Evolutionary conservation across 2,888 invertebrate species (phyloP), one percentile per base, ranked within the genome.

Genomic region (Plagodis dolabraria): DNA sequence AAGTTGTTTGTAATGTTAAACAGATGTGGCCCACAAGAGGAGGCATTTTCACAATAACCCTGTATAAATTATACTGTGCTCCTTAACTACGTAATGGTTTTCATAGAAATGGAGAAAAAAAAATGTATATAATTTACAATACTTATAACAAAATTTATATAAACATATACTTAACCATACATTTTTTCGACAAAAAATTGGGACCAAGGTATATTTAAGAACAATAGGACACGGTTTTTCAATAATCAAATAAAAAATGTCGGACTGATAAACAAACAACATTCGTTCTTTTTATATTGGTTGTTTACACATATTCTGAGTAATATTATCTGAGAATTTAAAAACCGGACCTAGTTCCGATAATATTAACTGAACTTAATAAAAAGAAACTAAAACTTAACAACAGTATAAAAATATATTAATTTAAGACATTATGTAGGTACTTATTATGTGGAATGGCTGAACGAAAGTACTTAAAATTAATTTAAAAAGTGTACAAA

Each of bases 151-250:
- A n/a, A n/a, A n/a, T n/a, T n/a, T n/a, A n/a, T n/a, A n/a, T n/a
- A n/a, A n/a, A n/a, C n/a, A n/a, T n/a, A n/a, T n/a, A n/a, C n/a
- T n/a, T n/a, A n/a, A 50, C 9, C 33, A 48, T 11, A 10, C 43
- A 38, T 38, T 43, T 35, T 2, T 35, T 6, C 40, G 2, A 43
- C 35, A 57, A 35, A 6, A 40, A 44, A 9, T 22, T 8, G 7
- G 7, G 74, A n/a, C 42, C 81, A 79, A 82, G 4, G 22, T 22
- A 22, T 1, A 2, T 22, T 22, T 22, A 22, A 22, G 4, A 22
- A 22, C 1, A 22, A 2, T 22, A 22, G 4, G 22, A 22, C 22
- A 22, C 22, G 22, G 22, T 22, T 22, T 22, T 22, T 22, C 22
- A 22, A 22, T 22, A 1, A 4, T 22, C 22, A 22, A 22, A 22